Percentiles rank a stretch among this genome's conserved stretches.
Conservation (phyloP, 1,140 invertebrate genomes). For the Callitettix versicolor region DNA sequence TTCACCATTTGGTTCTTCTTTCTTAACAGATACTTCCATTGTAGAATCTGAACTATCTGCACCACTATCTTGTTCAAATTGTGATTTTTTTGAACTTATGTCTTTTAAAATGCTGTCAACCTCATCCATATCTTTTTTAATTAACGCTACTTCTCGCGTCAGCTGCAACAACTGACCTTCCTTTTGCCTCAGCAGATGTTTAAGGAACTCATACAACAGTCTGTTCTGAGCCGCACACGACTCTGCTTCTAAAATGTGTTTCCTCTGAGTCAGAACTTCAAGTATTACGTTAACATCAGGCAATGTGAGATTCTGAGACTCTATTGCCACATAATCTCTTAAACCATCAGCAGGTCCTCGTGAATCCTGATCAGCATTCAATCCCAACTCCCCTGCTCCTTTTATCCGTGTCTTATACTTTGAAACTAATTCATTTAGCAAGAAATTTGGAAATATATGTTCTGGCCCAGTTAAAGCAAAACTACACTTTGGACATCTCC, state of each 20-base stretch:
- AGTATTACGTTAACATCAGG: constrained; percentile 74
- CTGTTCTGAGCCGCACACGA: constrained; percentile 65
- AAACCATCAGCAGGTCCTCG: constrained; percentile 39
- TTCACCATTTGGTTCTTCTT: constrained; percentile 23
- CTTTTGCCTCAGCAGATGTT: constrained; percentile 63
- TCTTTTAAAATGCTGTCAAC: constrained; percentile 69
- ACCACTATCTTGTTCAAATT: constrained; percentile 11
- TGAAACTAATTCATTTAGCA: constrained; percentile 71
- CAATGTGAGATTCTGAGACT: constrained; percentile 59
- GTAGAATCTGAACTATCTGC: constrained; percentile 8
- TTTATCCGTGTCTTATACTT: constrained; percentile 53
- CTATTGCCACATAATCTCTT: constrained; percentile 50
- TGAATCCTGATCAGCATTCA: constrained; percentile 15
- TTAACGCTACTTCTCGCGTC: constrained; percentile 59
- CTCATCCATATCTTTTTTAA: constrained; percentile 67
- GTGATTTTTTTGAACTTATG: constrained; percentile 33
- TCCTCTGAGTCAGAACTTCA: constrained; percentile 64
- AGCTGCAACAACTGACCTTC: constrained; percentile 57
- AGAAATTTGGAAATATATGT: constrained; percentile 78
- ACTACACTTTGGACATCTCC: constrained; percentile 81
- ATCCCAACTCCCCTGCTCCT: constrained; percentile 40
- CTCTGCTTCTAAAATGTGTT: constrained; percentile 70
- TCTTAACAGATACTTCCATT: not conserved
- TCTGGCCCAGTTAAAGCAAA: constrained; percentile 55
- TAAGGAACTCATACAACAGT: constrained; percentile 74